Percentiles rank a stretch among this genome's conserved stretches.
These are phyloP conservation scores for Fragum whitleyi DNA, from an alignment of 2,888 invertebrate species.

Conservation along the genomic window DNA sequence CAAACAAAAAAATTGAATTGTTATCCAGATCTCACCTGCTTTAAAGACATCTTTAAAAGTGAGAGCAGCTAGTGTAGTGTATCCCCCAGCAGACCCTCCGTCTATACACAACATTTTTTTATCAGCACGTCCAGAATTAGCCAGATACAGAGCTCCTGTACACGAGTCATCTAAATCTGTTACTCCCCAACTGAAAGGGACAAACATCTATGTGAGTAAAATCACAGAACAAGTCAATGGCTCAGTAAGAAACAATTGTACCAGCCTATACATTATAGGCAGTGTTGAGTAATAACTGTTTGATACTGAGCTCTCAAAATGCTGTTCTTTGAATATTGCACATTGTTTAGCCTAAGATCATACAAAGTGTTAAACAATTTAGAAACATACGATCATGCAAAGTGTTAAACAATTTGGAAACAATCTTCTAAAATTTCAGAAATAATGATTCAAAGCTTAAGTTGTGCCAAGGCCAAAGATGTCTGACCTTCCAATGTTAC, in stretches of 20 bases:
- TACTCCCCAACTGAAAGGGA: conserved; percentile 84
- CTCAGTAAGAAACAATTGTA: neutral
- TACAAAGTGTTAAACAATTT: too few species aligned
- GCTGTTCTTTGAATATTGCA: too few species aligned
- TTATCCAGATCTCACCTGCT: conserved; percentile 75
- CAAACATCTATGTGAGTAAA: neutral
- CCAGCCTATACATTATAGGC: neutral
- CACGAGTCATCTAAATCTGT: conserved; percentile 85
- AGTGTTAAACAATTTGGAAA: too few species aligned
- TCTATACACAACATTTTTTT: conserved; percentile 83
- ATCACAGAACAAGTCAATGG: neutral
- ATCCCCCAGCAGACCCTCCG: conserved; percentile 85
- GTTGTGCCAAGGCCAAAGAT: too few species aligned
- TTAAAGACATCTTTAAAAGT: conserved; percentile 84
- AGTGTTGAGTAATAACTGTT: neutral
- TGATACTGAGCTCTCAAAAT: neutral
- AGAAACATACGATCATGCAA: too few species aligned
- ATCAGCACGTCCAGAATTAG: conserved; percentile 79
- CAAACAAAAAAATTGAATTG: too few species aligned
- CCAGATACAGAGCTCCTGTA: conserved; percentile 82
- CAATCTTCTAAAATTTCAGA: too few species aligned
- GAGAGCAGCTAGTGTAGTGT: conserved; percentile 83
- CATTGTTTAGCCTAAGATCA: too few species aligned
- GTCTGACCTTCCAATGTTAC: too few species aligned
- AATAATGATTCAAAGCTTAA: too few species aligned